These are phyloP conservation scores for Pterocles gutturalis DNA, from an alignment of 2,113 vertebrate genomes.

Conservation along the genomic window DNA sequence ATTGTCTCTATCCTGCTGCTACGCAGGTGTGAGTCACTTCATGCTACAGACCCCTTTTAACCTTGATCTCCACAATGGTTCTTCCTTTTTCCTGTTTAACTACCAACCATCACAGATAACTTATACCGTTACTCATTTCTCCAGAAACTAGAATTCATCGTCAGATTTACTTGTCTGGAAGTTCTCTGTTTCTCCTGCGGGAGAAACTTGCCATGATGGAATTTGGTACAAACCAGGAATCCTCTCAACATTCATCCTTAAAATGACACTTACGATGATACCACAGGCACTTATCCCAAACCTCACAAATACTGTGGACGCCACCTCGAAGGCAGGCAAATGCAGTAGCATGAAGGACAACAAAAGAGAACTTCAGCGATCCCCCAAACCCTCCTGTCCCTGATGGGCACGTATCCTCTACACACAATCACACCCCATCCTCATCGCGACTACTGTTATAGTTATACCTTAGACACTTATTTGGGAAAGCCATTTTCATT, in stretches of 20 bases:
- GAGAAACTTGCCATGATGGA: not conserved
- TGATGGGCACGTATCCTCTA: not conserved
- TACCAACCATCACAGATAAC: not conserved
- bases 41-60: not conserved
- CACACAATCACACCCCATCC: not conserved
- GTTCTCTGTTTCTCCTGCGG: not conserved
- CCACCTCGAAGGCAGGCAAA: not conserved
- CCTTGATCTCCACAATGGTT: not conserved
- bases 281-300: not conserved
- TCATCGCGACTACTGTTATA: not conserved
- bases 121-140: not conserved
- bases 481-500: not conserved
- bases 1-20: not conserved
- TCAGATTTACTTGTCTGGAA: not conserved
- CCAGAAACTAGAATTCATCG: not conserved
- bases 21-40: not conserved
- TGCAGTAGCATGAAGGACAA: not conserved
- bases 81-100: not conserved
- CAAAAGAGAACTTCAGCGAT: not conserved
- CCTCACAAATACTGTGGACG: not conserved
- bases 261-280: not conserved
- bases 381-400: not conserved
- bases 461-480: too few species aligned
- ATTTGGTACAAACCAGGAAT: not conserved
- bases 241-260: not conserved